Evolutionary conservation across 2,888 invertebrate genomes (phyloP), one percentile per base, ranked within the genome.

Genomic region (Bursaphelenchus okinawaensis): DNA sequence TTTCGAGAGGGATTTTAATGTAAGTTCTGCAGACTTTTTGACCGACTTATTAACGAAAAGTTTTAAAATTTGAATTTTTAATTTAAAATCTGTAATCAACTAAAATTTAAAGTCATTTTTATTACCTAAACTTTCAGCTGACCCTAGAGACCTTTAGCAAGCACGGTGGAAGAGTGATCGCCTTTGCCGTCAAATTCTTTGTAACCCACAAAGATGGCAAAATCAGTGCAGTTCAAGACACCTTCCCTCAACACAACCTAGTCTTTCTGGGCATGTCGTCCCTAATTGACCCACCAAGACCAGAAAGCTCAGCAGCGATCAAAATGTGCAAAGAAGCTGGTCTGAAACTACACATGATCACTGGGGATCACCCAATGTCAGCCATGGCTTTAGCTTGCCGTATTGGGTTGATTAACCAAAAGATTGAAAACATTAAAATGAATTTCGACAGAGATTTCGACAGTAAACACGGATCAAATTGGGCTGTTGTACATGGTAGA

Each of bases 311-410:
- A 9, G 56, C 51, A 22, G 74, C 72, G 22, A 70, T 74, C 52
- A 62, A 66, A 26, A 67, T 67, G 22, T 74, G 72, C 54, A 69
- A 68, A 52, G 68, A 69, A 23, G 74, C 74, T 4, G 74, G 74
- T 56, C 71, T 74, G 63, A 74, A 74, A 63, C 68, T 74, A 8
- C 71, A 68, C 66, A 73, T 74, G 69, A 71, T 74, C 26, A 74
- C 74, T 9, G 74, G 74, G 57, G 74, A 74, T 58, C 74, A 74
- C 62, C 69, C 71, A 20, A 66, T 68, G 9, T 70, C 74, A 8
- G 72, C 72, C 28, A 67, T 70, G 8, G 72, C 74, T 6, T 69
- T 74, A 22, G 74, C 71, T 16, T 59, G 68, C 4, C 72, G 71
- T 31, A 73, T 74, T 54, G 74, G 74, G 65, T 65, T 74, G 66